Conservation (phyloP, 2,797 vertebrate genomes). For the Graptemys geographica region DNA sequence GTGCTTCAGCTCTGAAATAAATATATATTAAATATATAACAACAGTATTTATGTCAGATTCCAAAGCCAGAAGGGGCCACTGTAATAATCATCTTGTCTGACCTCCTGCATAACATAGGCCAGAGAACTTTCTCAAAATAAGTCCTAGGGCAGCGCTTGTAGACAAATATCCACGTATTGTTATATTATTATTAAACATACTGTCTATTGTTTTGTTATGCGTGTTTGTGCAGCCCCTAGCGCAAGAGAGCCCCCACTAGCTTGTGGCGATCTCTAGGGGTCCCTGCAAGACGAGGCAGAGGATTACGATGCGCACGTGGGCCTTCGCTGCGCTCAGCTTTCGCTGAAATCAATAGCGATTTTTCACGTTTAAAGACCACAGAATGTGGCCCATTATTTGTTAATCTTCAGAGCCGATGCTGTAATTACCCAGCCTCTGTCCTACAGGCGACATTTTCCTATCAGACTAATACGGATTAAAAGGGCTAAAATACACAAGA, state of each 20-base stretch:
- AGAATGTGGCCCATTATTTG: background rate
- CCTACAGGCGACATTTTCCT: background rate
- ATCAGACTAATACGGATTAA: background rate
- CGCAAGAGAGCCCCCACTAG: background rate
- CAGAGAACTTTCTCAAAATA: background rate
- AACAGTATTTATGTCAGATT: background rate
- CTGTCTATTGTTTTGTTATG: background rate
- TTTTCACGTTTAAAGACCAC: background rate
- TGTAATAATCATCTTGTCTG: background rate
- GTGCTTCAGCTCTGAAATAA: background rate
- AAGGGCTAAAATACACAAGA: background rate
- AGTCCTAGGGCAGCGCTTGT: background rate
- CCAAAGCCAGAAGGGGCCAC: background rate
- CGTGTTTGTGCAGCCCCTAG: background rate
- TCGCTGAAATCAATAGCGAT: background rate
- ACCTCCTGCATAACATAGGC: background rate
- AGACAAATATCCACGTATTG: background rate
- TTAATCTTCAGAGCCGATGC: background rate
- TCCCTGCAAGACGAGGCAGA: background rate
- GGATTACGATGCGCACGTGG: background rate
- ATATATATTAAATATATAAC: background rate
- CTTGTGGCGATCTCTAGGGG: background rate
- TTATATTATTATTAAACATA: background rate
- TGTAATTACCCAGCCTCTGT: background rate
- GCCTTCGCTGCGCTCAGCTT: background rate